A percentile compares a stretch with the other conserved stretches of the same genome.
These are phyloP conservation scores for Lymantria dispar DNA, from an alignment of 2,888 invertebrate genomes.

Conservation along the genomic window DNA sequence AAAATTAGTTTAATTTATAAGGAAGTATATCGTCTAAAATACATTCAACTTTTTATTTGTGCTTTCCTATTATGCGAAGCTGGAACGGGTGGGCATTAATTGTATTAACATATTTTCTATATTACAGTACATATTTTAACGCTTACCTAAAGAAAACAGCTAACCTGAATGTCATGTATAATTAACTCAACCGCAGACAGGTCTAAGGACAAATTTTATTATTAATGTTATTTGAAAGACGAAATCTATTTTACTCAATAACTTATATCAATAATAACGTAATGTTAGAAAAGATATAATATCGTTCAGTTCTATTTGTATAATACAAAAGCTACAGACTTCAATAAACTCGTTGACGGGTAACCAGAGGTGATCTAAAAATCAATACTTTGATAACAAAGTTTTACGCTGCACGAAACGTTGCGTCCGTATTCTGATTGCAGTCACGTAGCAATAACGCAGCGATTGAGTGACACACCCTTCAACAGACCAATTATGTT, in stretches of 20 bases:
- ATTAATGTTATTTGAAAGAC: background rate
- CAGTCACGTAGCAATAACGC: constrained; percentile 72
- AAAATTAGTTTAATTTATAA: too few species aligned
- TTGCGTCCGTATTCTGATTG: constrained; percentile 45
- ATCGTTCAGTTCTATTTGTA: constrained; percentile 13
- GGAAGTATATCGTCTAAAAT: too few species aligned
- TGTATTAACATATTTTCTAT: too few species aligned
- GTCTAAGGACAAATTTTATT: too few species aligned
- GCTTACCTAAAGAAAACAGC: too few species aligned
- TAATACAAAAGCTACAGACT: constrained; percentile 25
- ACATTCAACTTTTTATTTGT: too few species aligned
- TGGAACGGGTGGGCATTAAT: too few species aligned
- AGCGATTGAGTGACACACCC: constrained; percentile 72
- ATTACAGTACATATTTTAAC: too few species aligned
- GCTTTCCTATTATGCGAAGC: too few species aligned
- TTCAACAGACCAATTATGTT: constrained; percentile 54
- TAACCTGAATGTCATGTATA: too few species aligned
- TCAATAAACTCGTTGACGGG: constrained; percentile 31
- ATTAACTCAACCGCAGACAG: too few species aligned
- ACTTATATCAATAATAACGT: constrained; percentile 20
- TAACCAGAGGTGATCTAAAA: constrained; percentile 32
- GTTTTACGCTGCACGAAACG: constrained; percentile 32
- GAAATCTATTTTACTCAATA: background rate
- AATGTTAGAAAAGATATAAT: background rate
- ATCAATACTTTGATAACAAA: constrained; percentile 38